Evolutionary conservation across 2,113 vertebrate species (phyloP).

Genomic region (Tringa solitaria): DNA sequence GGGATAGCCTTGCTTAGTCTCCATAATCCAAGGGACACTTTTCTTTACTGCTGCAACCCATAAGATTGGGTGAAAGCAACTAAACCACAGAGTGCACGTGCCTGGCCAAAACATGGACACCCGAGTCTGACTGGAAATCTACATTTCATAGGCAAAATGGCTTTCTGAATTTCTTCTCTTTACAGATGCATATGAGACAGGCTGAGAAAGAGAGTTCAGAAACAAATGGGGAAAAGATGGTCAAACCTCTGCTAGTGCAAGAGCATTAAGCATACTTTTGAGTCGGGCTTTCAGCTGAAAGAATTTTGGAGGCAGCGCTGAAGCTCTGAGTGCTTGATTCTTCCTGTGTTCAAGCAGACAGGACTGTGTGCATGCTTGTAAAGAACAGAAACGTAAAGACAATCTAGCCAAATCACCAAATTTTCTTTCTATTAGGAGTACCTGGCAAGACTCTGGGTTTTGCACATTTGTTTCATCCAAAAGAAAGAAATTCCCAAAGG

Average conservation of each 20-base stretch:
- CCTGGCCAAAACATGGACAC: neutral
- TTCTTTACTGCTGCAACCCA: neutral
- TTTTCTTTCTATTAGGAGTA: neutral
- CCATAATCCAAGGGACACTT: neutral
- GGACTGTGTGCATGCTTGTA: no score
- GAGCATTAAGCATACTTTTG: neutral
- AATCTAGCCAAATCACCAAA: rapidly evolving
- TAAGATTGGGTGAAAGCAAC: neutral
- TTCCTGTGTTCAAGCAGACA: neutral
- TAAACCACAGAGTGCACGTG: neutral
- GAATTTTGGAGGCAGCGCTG: neutral
- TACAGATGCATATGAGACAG: neutral
- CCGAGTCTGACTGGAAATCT: neutral
- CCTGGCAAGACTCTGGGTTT: neutral
- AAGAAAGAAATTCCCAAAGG: neutral
- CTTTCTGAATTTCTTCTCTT: neutral
- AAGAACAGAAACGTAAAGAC: neutral
- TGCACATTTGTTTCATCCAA: neutral
- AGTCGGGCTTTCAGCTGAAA: neutral
- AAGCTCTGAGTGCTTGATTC: neutral
- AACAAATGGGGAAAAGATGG: neutral
- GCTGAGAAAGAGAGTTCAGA: neutral
- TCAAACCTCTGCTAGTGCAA: rapidly evolving
- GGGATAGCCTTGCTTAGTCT: neutral
- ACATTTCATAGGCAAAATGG: neutral